Percentiles rank a stretch among this genome's conserved stretches.
Evolutionary conservation across 2,797 vertebrate genomes (phyloP).

Genomic region (Prunella strophiata): DNA sequence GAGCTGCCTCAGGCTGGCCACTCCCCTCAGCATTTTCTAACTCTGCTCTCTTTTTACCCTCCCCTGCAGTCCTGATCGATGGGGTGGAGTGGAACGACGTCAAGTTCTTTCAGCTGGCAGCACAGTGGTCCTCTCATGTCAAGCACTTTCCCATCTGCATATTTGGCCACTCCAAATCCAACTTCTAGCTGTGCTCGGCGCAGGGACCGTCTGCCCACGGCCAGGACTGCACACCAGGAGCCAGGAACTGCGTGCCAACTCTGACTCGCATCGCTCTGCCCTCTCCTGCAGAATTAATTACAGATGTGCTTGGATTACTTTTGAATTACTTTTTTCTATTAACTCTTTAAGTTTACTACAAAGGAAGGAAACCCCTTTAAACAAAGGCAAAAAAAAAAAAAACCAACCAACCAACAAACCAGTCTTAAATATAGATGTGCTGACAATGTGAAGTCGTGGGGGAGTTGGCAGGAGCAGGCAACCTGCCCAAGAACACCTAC

Average conservation of each 20-base stretch:
- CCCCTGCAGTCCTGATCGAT: conserved; percentile 88
- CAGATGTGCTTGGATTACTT: conserved; percentile 65
- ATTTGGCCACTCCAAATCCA: conserved; percentile 92
- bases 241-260: conserved; percentile 71
- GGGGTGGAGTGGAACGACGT: conserved; percentile 98
- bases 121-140: conserved; percentile 98
- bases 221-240: conserved; percentile 57
- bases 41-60: conserved; percentile 11
- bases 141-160: conserved; percentile 97
- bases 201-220: conserved; percentile 3
- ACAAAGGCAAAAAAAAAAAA: conserved; percentile 51
- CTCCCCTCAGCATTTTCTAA: neutral
- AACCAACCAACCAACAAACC: neutral
- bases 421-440: conserved; percentile 70
- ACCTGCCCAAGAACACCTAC: conserved; percentile 58
- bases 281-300: conserved; percentile 65
- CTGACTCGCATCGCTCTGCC: conserved; percentile 29
- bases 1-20: neutral
- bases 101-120: conserved; percentile 98
- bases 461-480: conserved; percentile 43
- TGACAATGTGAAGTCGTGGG: conserved; percentile 32
- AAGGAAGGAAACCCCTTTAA: conserved; percentile 69
- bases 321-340: conserved; percentile 70
- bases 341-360: conserved; percentile 74
- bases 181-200: conserved; percentile 78